Percentiles rank a stretch among this genome's conserved stretches.
phyloP scores from a whole-genome alignment of 2,888 invertebrate species.

The Drosophila nigricruria region DNA sequence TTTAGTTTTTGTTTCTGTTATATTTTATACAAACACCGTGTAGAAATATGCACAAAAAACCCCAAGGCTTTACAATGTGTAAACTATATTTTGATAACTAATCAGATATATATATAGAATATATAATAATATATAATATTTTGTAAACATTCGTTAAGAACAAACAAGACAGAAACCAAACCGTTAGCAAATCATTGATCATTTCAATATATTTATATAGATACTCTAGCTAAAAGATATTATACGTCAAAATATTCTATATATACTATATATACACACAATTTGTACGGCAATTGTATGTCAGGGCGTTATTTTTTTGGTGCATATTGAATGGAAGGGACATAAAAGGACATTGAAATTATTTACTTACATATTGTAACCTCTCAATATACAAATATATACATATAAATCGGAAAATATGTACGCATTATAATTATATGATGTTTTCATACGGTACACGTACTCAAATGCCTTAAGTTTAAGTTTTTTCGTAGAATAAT shows the following conservation, averaged over 20 bases:
- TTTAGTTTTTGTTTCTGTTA: conserved; percentile 14
- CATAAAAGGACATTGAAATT: conserved; percentile 52
- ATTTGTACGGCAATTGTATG: conserved; percentile 32
- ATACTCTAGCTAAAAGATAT: conserved; percentile 51
- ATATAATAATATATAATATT: conserved; percentile 41
- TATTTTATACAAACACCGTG: conserved; percentile 59
- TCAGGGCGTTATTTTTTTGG: conserved; percentile 43
- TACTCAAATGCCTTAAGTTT: conserved; percentile 49
- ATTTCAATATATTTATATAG: conserved; percentile 34
- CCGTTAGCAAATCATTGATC: conserved; percentile 53
- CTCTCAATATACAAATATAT: conserved; percentile 40
- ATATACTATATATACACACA: conserved; percentile 15
- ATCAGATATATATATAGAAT: conserved; percentile 15
- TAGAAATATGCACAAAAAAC: conserved; percentile 76
- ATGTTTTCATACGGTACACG: conserved; percentile 60
- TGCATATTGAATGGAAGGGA: conserved; percentile 40
- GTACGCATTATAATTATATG: conserved; percentile 43
- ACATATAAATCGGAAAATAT: conserved; percentile 27
- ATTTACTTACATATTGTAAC: conserved; percentile 62
- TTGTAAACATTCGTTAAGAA: conserved; percentile 55
- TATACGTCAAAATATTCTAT: conserved; percentile 31
- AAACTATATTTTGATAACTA: conserved; percentile 50
- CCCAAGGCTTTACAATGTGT: conserved; percentile 62
- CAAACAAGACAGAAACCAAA: conserved; percentile 43
- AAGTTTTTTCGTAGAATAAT: conserved; percentile 31